These are phyloP conservation scores for Diarsia dahlii DNA, from an alignment of 2,888 invertebrate genomes.

Conservation along the genomic window DNA sequence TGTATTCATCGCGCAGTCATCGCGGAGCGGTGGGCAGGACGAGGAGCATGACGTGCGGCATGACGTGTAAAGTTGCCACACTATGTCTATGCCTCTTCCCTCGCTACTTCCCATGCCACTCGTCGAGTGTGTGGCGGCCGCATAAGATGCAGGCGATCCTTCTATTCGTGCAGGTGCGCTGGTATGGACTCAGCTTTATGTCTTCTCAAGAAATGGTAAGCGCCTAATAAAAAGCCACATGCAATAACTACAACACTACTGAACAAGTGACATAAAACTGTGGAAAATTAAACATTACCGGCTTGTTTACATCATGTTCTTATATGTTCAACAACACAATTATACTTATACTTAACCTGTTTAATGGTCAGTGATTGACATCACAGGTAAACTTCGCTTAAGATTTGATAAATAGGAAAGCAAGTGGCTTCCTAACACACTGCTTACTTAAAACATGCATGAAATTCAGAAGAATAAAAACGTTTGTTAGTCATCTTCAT, in stretches of 20 bases:
- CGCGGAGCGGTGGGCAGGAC: too few species aligned
- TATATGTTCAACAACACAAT: constrained; percentile 12
- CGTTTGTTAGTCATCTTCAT: too few species aligned
- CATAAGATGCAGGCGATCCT: too few species aligned
- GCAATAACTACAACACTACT: constrained; percentile 6
- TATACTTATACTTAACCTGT: constrained; percentile 5
- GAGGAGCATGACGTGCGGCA: too few species aligned
- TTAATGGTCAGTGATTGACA: constrained; percentile 5
- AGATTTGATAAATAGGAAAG: background rate
- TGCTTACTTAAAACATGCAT: background rate
- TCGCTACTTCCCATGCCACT: too few species aligned
- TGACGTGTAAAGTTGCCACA: too few species aligned
- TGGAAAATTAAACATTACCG: constrained; percentile 26
- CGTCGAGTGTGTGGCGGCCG: too few species aligned
- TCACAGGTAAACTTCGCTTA: background rate
- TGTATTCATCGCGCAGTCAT: too few species aligned
- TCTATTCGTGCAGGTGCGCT: background rate
- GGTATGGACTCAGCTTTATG: background rate
- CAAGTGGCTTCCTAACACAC: too few species aligned
- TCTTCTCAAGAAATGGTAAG: background rate
- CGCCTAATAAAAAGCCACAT: constrained; percentile 21
- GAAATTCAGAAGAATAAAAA: background rate
- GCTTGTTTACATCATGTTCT: constrained; percentile 2
- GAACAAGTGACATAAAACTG: constrained; percentile 24
- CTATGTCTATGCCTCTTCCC: too few species aligned